These are phyloP conservation scores for Cloeon dipterum DNA, from an alignment of 2,888 invertebrate genomes.

Conservation along the genomic window DNA sequence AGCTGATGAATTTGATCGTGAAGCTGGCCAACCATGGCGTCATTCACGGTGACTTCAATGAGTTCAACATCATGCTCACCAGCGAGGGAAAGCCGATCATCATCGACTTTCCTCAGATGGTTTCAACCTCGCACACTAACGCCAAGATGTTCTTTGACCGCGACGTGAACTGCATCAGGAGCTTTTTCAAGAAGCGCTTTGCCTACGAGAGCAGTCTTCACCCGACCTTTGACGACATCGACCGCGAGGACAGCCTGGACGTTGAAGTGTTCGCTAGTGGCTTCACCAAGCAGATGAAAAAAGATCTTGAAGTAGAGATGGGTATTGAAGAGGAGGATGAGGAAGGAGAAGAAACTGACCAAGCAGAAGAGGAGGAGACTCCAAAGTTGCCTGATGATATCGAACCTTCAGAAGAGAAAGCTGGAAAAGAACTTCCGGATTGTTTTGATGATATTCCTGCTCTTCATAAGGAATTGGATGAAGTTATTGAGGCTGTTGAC, in stretches of 20 bases:
- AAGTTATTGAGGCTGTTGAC: no score
- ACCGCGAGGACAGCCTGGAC: constrained; percentile 62
- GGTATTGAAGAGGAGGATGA: constrained; percentile 20
- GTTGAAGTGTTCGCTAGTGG: constrained; percentile 79
- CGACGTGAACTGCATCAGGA: constrained; percentile 78
- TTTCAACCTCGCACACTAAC: constrained; percentile 79
- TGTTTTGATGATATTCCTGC: no score
- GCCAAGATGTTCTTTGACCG: constrained; percentile 87
- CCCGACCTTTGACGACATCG: constrained; percentile 48
- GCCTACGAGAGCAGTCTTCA: constrained; percentile 63
- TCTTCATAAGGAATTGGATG: no score
- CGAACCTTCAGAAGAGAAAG: no score
- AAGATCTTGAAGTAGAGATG: constrained; percentile 31
- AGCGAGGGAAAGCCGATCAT: constrained; percentile 58
- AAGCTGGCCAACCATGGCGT: constrained; percentile 82
- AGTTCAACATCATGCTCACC: constrained; percentile 88
- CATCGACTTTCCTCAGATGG: constrained; percentile 99
- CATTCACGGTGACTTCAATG: constrained; percentile 98
- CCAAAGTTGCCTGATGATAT: no score
- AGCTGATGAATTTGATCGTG: constrained; percentile 82
- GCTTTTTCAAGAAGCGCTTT: constrained; percentile 78
- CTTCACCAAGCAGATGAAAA: constrained; percentile 59
- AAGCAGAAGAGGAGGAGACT: no score
- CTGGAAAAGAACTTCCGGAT: no score
- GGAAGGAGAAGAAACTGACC: constrained; percentile 1